Base-by-base conservation (phyloP, 1,140 invertebrate genomes). In the Neoseiulus cucumeris region DNA sequence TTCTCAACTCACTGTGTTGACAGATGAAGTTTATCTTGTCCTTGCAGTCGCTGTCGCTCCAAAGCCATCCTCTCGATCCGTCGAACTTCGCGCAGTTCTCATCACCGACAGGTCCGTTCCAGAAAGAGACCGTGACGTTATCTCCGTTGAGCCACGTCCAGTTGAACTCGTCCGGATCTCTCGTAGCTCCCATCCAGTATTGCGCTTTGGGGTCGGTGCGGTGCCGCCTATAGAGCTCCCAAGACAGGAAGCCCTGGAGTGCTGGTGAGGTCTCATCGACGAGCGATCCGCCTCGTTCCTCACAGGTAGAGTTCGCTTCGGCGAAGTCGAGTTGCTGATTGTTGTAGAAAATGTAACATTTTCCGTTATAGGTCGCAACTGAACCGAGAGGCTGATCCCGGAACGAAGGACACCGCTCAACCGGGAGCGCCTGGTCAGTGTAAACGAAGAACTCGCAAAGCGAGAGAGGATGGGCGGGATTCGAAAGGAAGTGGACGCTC, bases 401-500 rank as follows among this genome's bases (percentile, higher is more conserved):
- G 75, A 92, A 92, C 68, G 90, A 87, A 0, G 90, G 90, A 75
- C 90, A 94, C 66, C 90, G 80, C 75, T 93, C 91, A 67, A 93
- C 91, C 0, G 90, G 90, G 67, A 94, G 73, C 0, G 90, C 91
- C 71, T 93, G 89, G 77, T 93, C 89, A 0, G 91, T 93, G 72
- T 93, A 94, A 14, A 93, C 90, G 72, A 94, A 93, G 0, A 89
- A 87, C 77, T 94, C 90, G 74, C 90, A 94, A n/a, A 94, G 87
- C 0, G 89, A 92, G 2, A 94, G 77, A 55, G 88, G 85, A 28
- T 79, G 80, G 5, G 80, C 78, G 0, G 83, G 77, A 1, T 76
- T 74, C 0, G 83, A 82, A 77, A 93, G 89, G 47, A 93, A 74
- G 73, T 93, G 89, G 0, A 94, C 87, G 65, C 86, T 89, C 64